Evolutionary conservation across 2,888 invertebrate genomes (phyloP).

Genomic region (Xylophagus ater): DNA sequence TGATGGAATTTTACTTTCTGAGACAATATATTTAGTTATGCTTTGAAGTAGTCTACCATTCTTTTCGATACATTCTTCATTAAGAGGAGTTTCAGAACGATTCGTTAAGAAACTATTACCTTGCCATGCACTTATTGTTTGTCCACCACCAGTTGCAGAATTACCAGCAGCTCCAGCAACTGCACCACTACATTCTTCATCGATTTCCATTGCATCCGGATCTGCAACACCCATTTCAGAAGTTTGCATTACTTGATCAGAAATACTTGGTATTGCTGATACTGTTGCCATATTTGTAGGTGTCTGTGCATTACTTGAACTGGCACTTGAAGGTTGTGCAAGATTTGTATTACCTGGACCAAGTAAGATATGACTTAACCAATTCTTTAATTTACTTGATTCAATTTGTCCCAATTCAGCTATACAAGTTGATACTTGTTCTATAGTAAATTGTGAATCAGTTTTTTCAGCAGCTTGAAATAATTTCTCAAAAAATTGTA

Average conservation of each 20-base stretch:
- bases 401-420: slow-evolving; percentile 55
- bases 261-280: slow-evolving; percentile 37
- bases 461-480: slow-evolving; percentile 53
- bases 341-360: slow-evolving; percentile 40
- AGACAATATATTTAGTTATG: slow-evolving; percentile 60
- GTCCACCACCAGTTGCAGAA: slow-evolving; percentile 11
- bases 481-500: slow-evolving; percentile 69
- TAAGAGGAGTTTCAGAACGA: slow-evolving; percentile 37
- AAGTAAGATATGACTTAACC: slow-evolving; percentile 55
- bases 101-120: slow-evolving; percentile 40
- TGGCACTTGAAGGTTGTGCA: slow-evolving; percentile 36
- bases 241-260: slow-evolving; percentile 33
- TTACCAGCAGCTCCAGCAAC: slow-evolving; percentile 19
- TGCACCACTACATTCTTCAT: slow-evolving; percentile 35
- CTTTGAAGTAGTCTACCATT: slow-evolving; percentile 59
- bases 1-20: slow-evolving; percentile 43
- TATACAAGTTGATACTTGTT: slow-evolving; percentile 55
- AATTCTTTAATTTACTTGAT: slow-evolving; percentile 48
- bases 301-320: slow-evolving; percentile 43
- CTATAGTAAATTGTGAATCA: slow-evolving; percentile 50
- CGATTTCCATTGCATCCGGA: slow-evolving; percentile 38
- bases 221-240: slow-evolving; percentile 24
- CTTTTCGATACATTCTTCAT: slow-evolving; percentile 43
- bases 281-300: slow-evolving; percentile 42
- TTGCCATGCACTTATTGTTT: slow-evolving; percentile 33